phyloP scores from a whole-genome alignment of 2,888 invertebrate species.

The Netelia virgata region DNA sequence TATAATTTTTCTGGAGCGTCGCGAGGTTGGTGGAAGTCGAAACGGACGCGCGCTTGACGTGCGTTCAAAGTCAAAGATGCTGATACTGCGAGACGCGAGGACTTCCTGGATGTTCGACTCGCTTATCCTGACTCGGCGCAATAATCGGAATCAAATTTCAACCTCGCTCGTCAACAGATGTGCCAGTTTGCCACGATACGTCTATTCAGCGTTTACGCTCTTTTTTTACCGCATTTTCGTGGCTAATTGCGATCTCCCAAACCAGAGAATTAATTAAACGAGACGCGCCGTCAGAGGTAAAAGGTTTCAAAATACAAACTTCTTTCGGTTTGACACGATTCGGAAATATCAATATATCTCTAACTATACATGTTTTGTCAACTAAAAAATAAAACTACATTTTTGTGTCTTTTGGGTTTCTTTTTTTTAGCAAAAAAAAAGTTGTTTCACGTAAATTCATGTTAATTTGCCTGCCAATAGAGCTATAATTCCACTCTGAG shows the following conservation, averaged over 20 bases:
- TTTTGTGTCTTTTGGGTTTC: no score
- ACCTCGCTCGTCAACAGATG: neutral
- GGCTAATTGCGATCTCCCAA: neutral
- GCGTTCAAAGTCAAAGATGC: neutral
- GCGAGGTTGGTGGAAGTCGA: slow-evolving; percentile 16
- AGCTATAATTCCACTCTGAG: no score
- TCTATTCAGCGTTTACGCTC: slow-evolving; percentile 36
- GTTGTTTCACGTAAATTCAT: no score
- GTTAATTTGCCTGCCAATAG: no score
- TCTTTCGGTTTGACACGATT: slow-evolving; percentile 13
- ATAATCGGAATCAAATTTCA: slow-evolving; percentile 47
- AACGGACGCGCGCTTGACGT: neutral
- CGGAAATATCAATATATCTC: slow-evolving; percentile 31
- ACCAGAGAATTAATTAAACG: neutral
- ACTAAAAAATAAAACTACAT: neutral
- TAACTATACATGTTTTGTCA: neutral
- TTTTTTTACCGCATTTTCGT: neutral
- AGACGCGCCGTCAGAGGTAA: neutral
- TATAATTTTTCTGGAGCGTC: slow-evolving; percentile 1
- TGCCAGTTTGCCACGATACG: slow-evolving; percentile 12
- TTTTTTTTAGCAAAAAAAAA: no score
- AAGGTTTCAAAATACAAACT: slow-evolving; percentile 69
- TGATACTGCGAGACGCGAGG: neutral
- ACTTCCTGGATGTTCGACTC: slow-evolving; percentile 17
- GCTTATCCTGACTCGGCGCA: slow-evolving; percentile 11